Evolutionary conservation across 2,888 invertebrate species (phyloP).

Genomic region (Lepidonotus clava): DNA sequence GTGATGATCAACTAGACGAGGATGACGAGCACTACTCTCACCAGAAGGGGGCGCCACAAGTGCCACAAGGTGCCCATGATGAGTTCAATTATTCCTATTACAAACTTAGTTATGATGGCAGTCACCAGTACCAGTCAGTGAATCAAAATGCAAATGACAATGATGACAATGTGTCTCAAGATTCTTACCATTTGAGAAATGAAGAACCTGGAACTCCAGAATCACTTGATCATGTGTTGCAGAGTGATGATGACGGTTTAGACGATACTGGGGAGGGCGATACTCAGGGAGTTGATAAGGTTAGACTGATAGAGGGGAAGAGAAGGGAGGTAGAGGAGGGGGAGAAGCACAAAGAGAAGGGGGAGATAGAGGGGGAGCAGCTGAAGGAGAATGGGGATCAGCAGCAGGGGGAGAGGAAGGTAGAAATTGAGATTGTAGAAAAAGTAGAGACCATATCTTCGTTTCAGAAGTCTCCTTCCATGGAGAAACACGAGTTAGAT

Average conservation of each 20-base stretch:
- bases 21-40: conserved; percentile 57
- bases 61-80: conserved; percentile 59
- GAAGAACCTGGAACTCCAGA: conserved; percentile 56
- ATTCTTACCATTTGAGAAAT: conserved; percentile 69
- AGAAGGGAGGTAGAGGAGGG: conserved; percentile 31
- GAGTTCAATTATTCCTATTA: conserved; percentile 67
- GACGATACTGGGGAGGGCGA: conserved; percentile 65
- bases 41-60: not conserved
- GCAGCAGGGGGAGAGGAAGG: conserved; percentile 33
- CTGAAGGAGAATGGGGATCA: conserved; percentile 29
- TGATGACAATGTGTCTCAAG: conserved; percentile 71
- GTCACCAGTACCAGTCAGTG: conserved; percentile 69
- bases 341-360: conserved; percentile 46
- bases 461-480: conserved; percentile 33
- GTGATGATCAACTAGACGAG: conserved; percentile 50
- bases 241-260: conserved; percentile 71
- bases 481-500: conserved; percentile 38
- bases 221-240: conserved; percentile 51
- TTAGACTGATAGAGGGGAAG: conserved; percentile 30
- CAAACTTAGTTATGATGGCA: conserved; percentile 60
- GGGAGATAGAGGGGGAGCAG: conserved; percentile 53
- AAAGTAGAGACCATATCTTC: conserved; percentile 23
- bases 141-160: conserved; percentile 80
- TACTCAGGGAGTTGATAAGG: conserved; percentile 51
- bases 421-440: conserved; percentile 47